Evolutionary conservation across 2,888 invertebrate genomes (phyloP).

Genomic region (Caenorhabditis panamensis): DNA sequence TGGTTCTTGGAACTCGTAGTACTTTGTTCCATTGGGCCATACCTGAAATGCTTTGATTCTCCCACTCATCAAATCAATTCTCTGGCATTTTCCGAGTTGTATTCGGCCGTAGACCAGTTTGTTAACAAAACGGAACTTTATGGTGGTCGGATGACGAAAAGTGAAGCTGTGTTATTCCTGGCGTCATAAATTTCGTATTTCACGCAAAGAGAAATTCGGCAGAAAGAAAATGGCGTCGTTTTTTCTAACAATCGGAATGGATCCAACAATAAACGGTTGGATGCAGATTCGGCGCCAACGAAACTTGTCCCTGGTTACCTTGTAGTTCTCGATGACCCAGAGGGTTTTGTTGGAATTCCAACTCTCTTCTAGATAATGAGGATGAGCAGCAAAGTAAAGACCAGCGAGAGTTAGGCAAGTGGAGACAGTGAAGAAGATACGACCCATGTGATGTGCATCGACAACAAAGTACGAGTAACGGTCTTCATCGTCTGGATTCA

Average conservation of each 20-base stretch:
- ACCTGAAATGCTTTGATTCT: slow-evolving; percentile 11
- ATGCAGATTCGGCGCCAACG: slow-evolving; percentile 3
- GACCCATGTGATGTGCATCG: slow-evolving; percentile 39
- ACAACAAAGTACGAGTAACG: slow-evolving; percentile 42
- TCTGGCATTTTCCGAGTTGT: too few species aligned
- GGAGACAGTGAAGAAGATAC: slow-evolving; percentile 39
- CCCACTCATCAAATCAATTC: too few species aligned
- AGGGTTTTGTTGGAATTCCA: slow-evolving; percentile 38
- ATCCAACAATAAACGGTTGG: slow-evolving; percentile 13
- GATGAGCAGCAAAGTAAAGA: slow-evolving; percentile 54
- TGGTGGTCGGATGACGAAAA: neutral
- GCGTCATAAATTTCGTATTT: slow-evolving; percentile 22
- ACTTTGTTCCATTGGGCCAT: slow-evolving; percentile 45
- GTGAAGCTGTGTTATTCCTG: neutral
- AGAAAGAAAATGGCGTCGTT: slow-evolving; percentile 7
- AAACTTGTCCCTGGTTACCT: slow-evolving; percentile 20
- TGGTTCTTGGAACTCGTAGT: slow-evolving; percentile 29
- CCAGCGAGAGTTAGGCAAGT: slow-evolving; percentile 44
- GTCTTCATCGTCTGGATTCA: slow-evolving; percentile 36
- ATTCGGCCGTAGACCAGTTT: neutral
- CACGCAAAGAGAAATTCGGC: slow-evolving; percentile 1
- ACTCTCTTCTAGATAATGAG: slow-evolving; percentile 42
- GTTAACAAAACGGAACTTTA: too few species aligned
- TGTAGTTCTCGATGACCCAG: slow-evolving; percentile 39
- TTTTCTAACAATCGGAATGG: slow-evolving; percentile 8